Base-by-base conservation (phyloP, 2,113 vertebrate species). In the Myrmophylax atrothorax region DNA sequence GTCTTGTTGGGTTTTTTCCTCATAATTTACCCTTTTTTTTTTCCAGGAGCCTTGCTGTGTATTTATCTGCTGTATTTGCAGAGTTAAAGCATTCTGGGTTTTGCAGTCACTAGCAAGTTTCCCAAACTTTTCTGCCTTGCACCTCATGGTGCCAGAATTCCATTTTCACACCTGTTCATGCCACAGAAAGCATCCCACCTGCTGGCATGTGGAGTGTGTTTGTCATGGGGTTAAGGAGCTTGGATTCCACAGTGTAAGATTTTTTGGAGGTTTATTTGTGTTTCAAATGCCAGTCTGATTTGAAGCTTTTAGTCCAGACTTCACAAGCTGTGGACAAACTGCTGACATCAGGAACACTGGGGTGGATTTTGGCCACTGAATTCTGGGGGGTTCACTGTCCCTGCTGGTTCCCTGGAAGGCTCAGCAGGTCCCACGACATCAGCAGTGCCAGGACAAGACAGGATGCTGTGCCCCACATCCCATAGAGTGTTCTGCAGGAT, bases 211-310 rank as follows among this genome's bases (percentile, higher is more conserved):
- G 1, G 18, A 66, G 4, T 3, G 2, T 40, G 67, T 47, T 88
- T 1, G 0, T 53, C 0, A 0, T 53, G n/a, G 18, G 40, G 22
- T 84, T 44, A 56, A 67, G 74, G 22, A 77, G 22, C 17, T 82
- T 11, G 24, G 38, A 56, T 22, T 64, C 35, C 26, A 64, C 1
- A 2, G 84, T 9, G 9, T 10, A 58, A 20, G 55, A 26, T 0
- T 6, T 60, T 52, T 59, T 53, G 6, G 28, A 8, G 49, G 23
- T 50, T 26, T 26, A 25, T 10, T 55, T 58, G 7, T 1, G 5
- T 87, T 84, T 84, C 23, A 53, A 44, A 52, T 64, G 10, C 24
- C 24, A 20, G 7, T 90, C 23, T 60, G 84, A 16, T 22, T 73
- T 59, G 38, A 55, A 91, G 28, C 40, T 84, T 66, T 80, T 44